Base-by-base conservation (phyloP, 2,797 vertebrate species). In the Cossypha dichroa region DNA sequence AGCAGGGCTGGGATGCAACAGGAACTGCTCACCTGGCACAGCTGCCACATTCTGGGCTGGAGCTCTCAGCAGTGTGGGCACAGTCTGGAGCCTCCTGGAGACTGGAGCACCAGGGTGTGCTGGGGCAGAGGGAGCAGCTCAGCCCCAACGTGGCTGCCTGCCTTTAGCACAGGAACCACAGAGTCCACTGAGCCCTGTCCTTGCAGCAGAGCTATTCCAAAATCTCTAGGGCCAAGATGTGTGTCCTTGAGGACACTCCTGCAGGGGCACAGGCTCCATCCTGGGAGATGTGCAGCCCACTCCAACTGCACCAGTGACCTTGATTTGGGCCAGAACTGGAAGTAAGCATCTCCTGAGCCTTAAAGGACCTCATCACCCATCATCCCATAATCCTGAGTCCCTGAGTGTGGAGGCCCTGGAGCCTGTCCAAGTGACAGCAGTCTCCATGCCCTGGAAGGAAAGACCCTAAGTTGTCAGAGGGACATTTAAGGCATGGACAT, bases 101-200 rank as follows among this genome's bases (percentile, higher is more conserved):
- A 13, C 21, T 2, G 10, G 14, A 25, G 62, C 5, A 1, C 10
- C 0, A 0, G 21, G 0, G 18, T 8, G 43, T 40, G 43, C 22
- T 0, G 2, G 45, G 56, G 43, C 2, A 45, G 11, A 18, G 48
- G n/a, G 28, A 69, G 49, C 55, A 73, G 60, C 78, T n/a, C 8
- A 3, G 41, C 28, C 19, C 58, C 1, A 3, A 17, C 41, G 5
- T 0, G 2, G 40, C 31, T 26, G 25, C 41, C 55, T 17, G 38
- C 43, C 31, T 3, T 0, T 9, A 43, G 45, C 31, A 11, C 45
- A 17, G 51, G 19, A 54, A 17, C 51, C 45, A 16, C 0, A 0
- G 33, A 38, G 52, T 9, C 31, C 20, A 6, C 36, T 6, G 26
- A 59, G 29, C 10, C 9, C 21, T 3, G 2, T 34, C 12, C 31